phyloP scores from a whole-genome alignment of 2,113 vertebrate species.

The Nyctibius bracteatus region DNA sequence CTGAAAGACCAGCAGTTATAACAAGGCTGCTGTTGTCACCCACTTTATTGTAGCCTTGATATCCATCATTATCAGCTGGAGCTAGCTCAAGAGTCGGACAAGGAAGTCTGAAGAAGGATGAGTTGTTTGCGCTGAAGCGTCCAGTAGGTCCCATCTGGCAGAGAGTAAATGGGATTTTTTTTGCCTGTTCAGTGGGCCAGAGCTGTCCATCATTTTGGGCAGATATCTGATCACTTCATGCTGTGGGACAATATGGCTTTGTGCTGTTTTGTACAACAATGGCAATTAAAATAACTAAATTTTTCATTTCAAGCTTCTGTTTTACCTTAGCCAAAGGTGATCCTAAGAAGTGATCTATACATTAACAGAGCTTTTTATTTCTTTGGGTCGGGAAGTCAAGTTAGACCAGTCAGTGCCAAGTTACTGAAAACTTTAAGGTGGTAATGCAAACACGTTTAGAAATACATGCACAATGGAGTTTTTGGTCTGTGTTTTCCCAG shows the following conservation, averaged over 20 bases:
- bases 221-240: constrained; percentile 80
- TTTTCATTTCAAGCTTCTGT: constrained; percentile 61
- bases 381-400: background rate
- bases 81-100: constrained; percentile 81
- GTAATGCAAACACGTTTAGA: background rate
- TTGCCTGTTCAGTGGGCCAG: constrained; percentile 76
- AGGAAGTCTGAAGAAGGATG: constrained; percentile 88
- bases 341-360: background rate
- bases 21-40: constrained; percentile 89
- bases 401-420: background rate
- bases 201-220: constrained; percentile 85
- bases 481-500: background rate
- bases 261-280: constrained; percentile 64
- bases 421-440: background rate
- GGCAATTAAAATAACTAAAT: constrained; percentile 61
- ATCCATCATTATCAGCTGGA: constrained; percentile 90
- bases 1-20: constrained; percentile 88
- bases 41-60: constrained; percentile 83
- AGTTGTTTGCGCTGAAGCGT: constrained; percentile 86
- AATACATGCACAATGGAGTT: background rate
- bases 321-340: constrained; percentile 27
- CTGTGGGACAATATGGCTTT: constrained; percentile 83
- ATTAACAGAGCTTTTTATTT: background rate
- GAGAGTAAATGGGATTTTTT: constrained; percentile 84
- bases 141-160: constrained; percentile 92